Base-by-base conservation (phyloP, 2,797 vertebrate genomes). In the Sebastes hubbsi region DNA sequence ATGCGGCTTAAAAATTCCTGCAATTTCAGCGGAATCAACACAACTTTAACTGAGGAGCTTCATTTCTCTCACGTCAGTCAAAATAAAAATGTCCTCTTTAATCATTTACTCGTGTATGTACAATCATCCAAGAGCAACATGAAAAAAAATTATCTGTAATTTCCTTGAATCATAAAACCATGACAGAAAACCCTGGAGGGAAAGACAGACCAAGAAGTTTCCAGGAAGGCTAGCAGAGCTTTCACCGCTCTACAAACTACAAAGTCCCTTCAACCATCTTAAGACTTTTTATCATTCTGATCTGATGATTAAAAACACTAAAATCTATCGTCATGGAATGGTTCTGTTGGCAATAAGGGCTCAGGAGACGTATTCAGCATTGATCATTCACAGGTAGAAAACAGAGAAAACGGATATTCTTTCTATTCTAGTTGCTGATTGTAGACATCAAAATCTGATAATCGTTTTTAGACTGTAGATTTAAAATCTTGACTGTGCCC, bases 81-180 rank as follows among this genome's bases (percentile, higher is more conserved):
- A 69, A 77, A 52, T 63, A 63, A 78, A 61, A 75, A 54, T 56
- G 56, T 88, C 34, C 25, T 78, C 24, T 78, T 42, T 36, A 83
- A 88, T 87, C 30, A 81, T 80, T 84, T 83, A 82, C 78, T 89
- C 29, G 72, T 59, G 32, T 88, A 88, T 91, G 52, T 89, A 90
- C 84, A 91, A 84, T 42, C 32, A 86, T 88, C 75, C 74, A 77
- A 72, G 42, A 85, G 81, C 42, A 46, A 84, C 52, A 81, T 65
- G 72, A 42, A 85, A 80, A 82, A 46, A 38, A 52, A 34, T 4
- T 0, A 58, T 16, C 7, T 54, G 56, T 25, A 38, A 72, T 77
- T 73, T 29, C 8, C 20, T 29, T 56, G 30, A 88, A 78, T 81
- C 42, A 80, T 8, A 38, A 55, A 1, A 74, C 24, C 0, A 42